Percentiles rank a stretch among this genome's conserved stretches.
Evolutionary conservation across 1,140 invertebrate species (phyloP).

Genomic region (Mizuhopecten yessoensis): DNA sequence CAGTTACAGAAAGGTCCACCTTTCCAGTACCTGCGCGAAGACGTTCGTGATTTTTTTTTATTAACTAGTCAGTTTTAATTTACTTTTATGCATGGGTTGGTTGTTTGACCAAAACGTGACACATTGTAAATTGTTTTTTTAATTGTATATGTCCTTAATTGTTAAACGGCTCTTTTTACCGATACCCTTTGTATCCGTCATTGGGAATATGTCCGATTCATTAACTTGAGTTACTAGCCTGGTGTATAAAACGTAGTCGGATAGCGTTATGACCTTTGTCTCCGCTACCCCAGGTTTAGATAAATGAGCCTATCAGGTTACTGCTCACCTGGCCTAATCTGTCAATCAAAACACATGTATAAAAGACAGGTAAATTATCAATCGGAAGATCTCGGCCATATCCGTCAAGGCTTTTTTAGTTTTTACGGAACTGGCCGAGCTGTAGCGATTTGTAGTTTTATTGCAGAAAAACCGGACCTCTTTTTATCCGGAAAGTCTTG

Average conservation of each 20-base stretch:
- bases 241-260: neutral
- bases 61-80: slow-evolving; percentile 36
- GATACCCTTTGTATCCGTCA: neutral
- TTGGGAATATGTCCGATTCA: neutral
- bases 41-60: neutral
- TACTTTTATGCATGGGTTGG: slow-evolving; percentile 20
- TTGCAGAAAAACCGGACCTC: too few species aligned
- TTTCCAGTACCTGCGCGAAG: neutral
- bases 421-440: too few species aligned
- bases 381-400: neutral
- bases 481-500: too few species aligned
- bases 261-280: slow-evolving; percentile 33
- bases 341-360: neutral
- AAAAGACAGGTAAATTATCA: neutral
- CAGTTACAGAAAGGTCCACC: slow-evolving; percentile 12
- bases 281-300: neutral
- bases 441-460: too few species aligned
- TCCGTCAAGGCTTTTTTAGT: neutral
- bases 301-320: neutral
- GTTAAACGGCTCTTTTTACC: neutral
- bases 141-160: slow-evolving; percentile 3
- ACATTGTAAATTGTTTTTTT: slow-evolving; percentile 5
- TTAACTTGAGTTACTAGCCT: neutral
- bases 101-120: slow-evolving; percentile 12
- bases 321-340: slow-evolving; percentile 31